A percentile compares a stretch with the other conserved stretches of the same genome.
These are phyloP conservation scores for Rostratula benghalensis DNA, from an alignment of 2,113 vertebrate species.

Conservation along the genomic window DNA sequence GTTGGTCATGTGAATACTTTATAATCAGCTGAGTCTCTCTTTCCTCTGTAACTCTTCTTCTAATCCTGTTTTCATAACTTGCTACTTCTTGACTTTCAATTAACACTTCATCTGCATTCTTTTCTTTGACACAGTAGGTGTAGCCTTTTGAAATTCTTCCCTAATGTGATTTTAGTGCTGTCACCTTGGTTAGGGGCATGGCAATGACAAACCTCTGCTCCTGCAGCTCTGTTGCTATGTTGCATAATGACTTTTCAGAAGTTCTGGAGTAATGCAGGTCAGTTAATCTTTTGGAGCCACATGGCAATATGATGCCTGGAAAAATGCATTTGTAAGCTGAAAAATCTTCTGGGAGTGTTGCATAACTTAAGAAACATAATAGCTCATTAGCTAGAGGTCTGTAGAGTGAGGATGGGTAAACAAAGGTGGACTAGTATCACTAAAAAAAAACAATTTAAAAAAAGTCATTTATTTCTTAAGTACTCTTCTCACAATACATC, in stretches of 20 bases:
- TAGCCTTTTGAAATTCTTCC: slow-evolving; percentile 2
- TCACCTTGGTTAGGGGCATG: background rate
- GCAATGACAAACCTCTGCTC: background rate
- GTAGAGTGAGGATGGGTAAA: background rate
- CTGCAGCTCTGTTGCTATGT: background rate
- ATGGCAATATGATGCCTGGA: background rate
- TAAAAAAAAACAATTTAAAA: background rate
- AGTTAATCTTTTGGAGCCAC: background rate
- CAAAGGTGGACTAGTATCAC: background rate
- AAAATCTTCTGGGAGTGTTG: background rate
- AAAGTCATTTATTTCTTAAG: background rate
- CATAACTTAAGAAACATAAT: background rate
- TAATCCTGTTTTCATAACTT: slow-evolving; percentile 38
- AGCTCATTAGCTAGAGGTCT: background rate
- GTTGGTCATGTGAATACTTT: slow-evolving; percentile 16
- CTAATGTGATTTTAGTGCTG: slow-evolving; percentile 7
- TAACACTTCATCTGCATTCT: background rate
- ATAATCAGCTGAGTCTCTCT: background rate
- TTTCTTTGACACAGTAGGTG: background rate
- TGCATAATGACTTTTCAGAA: slow-evolving; percentile 14
- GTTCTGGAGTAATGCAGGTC: slow-evolving; percentile 14
- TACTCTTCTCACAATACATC: background rate
- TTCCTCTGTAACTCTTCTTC: slow-evolving; percentile 17
- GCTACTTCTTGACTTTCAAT: background rate
- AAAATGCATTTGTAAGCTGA: background rate